Evolutionary conservation across 1,140 invertebrate species (phyloP).

Genomic region (Drosophila miranda): DNA sequence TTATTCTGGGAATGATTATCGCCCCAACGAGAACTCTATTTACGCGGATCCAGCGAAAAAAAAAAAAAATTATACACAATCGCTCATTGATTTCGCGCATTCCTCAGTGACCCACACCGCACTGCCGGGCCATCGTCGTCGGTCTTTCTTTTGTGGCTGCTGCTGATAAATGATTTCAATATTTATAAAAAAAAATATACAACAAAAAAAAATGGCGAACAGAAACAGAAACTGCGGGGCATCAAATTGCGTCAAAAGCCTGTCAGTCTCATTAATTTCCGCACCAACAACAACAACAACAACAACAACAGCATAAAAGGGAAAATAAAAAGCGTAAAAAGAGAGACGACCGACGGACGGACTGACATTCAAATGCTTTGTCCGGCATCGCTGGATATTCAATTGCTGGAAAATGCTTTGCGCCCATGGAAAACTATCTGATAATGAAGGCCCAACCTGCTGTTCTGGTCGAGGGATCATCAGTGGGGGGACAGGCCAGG

Average conservation of each 20-base stretch:
- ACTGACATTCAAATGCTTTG: constrained; percentile 64
- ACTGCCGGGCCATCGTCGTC: not conserved
- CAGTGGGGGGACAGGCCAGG: too few relatives aligned
- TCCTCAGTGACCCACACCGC: constrained; percentile 28
- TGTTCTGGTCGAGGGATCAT: too few relatives aligned
- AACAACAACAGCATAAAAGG: constrained; percentile 16
- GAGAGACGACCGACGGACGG: not conserved
- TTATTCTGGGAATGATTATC: constrained; percentile 36
- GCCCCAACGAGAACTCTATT: constrained; percentile 2
- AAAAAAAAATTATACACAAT: constrained; percentile 26
- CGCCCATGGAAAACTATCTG: constrained; percentile 65
- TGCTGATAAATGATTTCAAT: constrained; percentile 74
- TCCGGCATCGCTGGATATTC: constrained; percentile 60
- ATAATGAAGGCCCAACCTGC: constrained; percentile 53
- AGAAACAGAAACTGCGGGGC: constrained; percentile 59
- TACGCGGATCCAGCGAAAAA: not conserved
- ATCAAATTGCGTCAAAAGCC: constrained; percentile 74
- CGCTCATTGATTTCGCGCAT: constrained; percentile 62
- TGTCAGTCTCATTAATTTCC: constrained; percentile 73
- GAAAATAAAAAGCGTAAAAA: constrained; percentile 6
- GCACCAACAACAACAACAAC: constrained; percentile 27
- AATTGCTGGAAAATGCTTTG: constrained; percentile 69
- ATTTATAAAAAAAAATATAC: constrained; percentile 39
- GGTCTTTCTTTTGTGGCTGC: constrained; percentile 50
- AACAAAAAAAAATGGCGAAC: not conserved